Base-by-base conservation (phyloP, 2,888 invertebrate species). In the Xestia rhomboidea region DNA sequence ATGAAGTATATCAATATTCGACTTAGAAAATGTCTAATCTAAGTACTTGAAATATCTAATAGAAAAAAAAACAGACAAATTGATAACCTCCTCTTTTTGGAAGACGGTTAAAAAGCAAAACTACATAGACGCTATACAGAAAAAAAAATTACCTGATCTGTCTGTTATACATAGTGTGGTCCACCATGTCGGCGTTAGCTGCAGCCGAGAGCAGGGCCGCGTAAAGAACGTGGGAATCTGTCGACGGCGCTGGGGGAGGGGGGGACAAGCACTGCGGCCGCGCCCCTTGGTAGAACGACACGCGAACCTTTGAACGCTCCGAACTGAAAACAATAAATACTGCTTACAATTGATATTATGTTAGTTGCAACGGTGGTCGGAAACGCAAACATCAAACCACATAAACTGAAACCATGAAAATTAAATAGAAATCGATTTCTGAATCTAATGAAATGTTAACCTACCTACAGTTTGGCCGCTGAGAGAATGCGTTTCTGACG, bases 251-350 rank as follows among this genome's bases (percentile, higher is more conserved):
- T 93, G 97, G 97, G 54, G 97, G 97, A 90, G 97, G 97, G 94
- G 97, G 98, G 46, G 97, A 96, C 90, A 97, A 95, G 95, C 97
- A 97, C 97, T 98, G 98, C 86, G 98, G 98, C 95, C 98, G 97
- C 93, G 97, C 98, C 94, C 98, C 98, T 97, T 98, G 98, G 97
- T 98, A 98, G 97, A 98, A 98, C 89, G 98, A 98, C 92, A 98
- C 98, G 90, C 98, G 98, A 83, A 98, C 98, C 95, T 98, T 98
- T 89, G 98, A 98, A 92, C 98, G 97, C 96, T 98, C 98, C 94
- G 97, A 97, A 95, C 98, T 98, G 97, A 97, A 97, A 82, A 71
- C 46, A 81, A 44, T 30, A 67, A 74, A 63, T 57, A 44, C 57
- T n/a, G 57, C 38, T 68, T 62, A 27, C 57, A 69, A 68, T 44